Percentiles rank a stretch among this genome's conserved stretches.
phyloP scores from a whole-genome alignment of 2,113 vertebrate species.

The Elaphurus davidianus region DNA sequence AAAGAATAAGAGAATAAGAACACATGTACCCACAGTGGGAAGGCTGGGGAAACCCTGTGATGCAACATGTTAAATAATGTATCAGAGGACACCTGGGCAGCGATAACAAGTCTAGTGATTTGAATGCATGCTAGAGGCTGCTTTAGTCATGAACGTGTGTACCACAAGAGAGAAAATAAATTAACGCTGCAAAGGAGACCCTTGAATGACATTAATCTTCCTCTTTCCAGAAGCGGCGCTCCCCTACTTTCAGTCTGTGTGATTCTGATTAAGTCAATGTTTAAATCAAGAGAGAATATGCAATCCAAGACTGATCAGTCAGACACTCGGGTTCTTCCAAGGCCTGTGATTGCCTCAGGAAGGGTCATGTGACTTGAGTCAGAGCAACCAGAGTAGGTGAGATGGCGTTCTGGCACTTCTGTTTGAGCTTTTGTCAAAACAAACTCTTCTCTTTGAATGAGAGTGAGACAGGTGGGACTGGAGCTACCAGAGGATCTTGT shows the following conservation, averaged over 20 bases:
- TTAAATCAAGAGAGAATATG: not conserved
- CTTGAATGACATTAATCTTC: not conserved
- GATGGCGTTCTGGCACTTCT: too few species aligned
- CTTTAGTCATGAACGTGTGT: too few species aligned
- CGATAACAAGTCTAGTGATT: not conserved
- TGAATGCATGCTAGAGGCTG: not conserved
- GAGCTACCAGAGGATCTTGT: fast-evolving
- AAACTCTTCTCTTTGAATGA: not conserved
- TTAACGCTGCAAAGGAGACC: not conserved
- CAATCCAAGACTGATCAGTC: not conserved
- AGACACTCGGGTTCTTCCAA: not conserved
- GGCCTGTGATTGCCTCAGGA: not conserved
- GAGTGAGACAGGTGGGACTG: not conserved
- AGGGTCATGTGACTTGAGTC: not conserved
- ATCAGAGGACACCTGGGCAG: not conserved
- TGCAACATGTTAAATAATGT: not conserved
- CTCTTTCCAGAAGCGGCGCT: not conserved
- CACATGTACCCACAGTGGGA: not conserved
- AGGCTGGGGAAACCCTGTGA: not conserved
- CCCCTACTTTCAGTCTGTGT: not conserved
- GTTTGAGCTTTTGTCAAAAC: not conserved
- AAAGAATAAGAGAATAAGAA: not conserved
- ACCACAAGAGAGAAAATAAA: not conserved
- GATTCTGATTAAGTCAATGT: not conserved
- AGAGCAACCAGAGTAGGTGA: not conserved